Evolutionary conservation across 2,113 vertebrate genomes (phyloP), one percentile per base, ranked within the genome.

Genomic region (Ranitomeya variabilis): DNA sequence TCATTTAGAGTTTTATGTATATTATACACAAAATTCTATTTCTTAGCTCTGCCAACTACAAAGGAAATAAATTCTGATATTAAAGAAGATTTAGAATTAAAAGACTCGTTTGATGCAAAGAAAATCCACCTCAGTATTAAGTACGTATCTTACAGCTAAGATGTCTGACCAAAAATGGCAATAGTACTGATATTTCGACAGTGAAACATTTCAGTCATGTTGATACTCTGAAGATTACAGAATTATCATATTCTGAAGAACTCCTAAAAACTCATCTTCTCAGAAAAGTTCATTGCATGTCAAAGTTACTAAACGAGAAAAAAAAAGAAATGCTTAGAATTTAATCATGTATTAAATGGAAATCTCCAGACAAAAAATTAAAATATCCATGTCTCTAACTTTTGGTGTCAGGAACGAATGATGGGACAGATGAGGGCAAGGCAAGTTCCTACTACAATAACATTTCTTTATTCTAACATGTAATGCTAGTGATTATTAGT

Each of bases 91-190:
- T 79, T 82, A 73, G 66, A 87, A 87, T 74, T 60, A 26, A 86
- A 57, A 73, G 60, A 87, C 66, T 87, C 86, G 14, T 87, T 87
- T 87, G 79, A 87, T 82, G 86, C 67, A 69, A 82, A 74, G 31
- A 73, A 87, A 87, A 87, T 87, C 86, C 86, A 81, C 79, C 66
- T 73, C 15, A 73, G n/a, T 54, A 82, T 82, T 73, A 81, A 59
- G 54, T 12, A 69, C 66, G 7, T 31, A 80, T 82, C 64, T 37
- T n/a, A 82, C 80, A 45, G 80, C 66, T 88, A 88, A 88, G 57
- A 54, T 45, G 11, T 52, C 76, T 64, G 69, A 52, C 51, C 67
- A 76, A 10, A 83, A 64, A 45, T 74, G 69, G n/a, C 80, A 82
- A 76, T n/a, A 88, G 26, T 74, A 60, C 55, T 62, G 69, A 88